Percentiles rank a stretch among this genome's conserved stretches.
Evolutionary conservation across 1,140 invertebrate genomes (phyloP).

Genomic region (Micrasema minimum): DNA sequence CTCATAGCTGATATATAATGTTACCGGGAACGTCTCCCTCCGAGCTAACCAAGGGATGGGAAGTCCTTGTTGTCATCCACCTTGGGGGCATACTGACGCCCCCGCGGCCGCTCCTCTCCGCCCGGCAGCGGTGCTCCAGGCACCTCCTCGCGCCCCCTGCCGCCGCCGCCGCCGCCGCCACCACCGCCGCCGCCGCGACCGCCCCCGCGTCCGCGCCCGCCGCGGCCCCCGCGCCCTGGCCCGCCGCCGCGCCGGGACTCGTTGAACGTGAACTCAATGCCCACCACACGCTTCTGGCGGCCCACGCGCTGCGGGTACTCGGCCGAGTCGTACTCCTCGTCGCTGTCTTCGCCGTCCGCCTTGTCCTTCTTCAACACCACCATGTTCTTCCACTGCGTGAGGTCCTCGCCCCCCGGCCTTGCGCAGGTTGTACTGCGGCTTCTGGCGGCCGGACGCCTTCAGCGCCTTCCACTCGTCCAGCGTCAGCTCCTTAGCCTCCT

Average conservation of each 20-base stretch:
- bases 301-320: slow-evolving; percentile 90
- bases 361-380: slow-evolving; percentile 85
- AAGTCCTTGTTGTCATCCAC: slow-evolving; percentile 96
- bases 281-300: slow-evolving; percentile 85
- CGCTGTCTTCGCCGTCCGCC: slow-evolving; percentile 73
- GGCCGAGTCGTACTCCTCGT: slow-evolving; percentile 79
- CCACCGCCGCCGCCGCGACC: slow-evolving; percentile 53
- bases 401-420: slow-evolving; percentile 93
- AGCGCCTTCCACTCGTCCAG: slow-evolving; percentile 91
- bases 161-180: slow-evolving; percentile 55
- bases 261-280: slow-evolving; percentile 91
- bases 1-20: slow-evolving; percentile 44
- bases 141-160: slow-evolving; percentile 49
- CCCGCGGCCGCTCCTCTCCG: slow-evolving; percentile 56
- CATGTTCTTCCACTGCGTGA: slow-evolving; percentile 93
- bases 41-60: slow-evolving; percentile 83
- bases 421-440: slow-evolving; percentile 88
- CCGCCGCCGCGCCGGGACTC: slow-evolving; percentile 80
- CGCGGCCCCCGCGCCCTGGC: slow-evolving; percentile 71
- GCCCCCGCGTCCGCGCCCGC: slow-evolving; percentile 67
- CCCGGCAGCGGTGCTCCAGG: slow-evolving; percentile 37
- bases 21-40: slow-evolving; percentile 37
- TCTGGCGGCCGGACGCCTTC: slow-evolving; percentile 73
- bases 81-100: slow-evolving; percentile 80
- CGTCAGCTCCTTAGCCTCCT: slow-evolving; percentile 84